Evolutionary conservation across 2,888 invertebrate species (phyloP).

Genomic region (Cerastis rubricosa): DNA sequence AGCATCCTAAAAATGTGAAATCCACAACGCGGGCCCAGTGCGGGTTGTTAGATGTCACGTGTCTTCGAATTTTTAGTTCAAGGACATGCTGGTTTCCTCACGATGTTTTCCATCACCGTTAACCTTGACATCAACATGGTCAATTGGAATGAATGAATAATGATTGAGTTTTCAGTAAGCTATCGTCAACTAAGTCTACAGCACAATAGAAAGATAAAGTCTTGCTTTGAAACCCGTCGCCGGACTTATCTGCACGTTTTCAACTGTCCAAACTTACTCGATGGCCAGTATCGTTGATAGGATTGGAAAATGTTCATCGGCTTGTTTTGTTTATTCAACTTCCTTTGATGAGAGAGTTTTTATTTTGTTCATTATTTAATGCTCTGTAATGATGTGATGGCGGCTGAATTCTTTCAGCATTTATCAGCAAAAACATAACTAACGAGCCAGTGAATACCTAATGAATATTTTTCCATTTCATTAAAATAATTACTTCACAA

Average conservation of each 20-base stretch:
- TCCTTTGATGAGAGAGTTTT: slow-evolving; percentile 6
- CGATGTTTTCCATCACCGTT: too few relatives aligned
- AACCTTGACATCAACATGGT: too few relatives aligned
- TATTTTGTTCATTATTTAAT: background rate
- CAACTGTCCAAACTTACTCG: slow-evolving; percentile 62
- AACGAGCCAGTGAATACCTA: background rate
- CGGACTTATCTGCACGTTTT: slow-evolving; percentile 58
- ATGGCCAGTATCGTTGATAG: slow-evolving; percentile 31
- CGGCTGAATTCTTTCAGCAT: too few relatives aligned
- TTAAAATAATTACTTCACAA: background rate
- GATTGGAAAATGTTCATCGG: slow-evolving; percentile 54
- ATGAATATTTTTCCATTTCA: background rate
- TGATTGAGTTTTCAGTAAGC: background rate
- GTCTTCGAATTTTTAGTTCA: too few relatives aligned
- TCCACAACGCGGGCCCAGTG: too few relatives aligned
- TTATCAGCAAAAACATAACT: too few relatives aligned
- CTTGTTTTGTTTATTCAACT: slow-evolving; percentile 34
- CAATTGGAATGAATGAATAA: background rate
- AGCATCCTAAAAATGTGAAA: too few relatives aligned
- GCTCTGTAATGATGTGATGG: background rate
- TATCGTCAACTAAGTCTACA: background rate
- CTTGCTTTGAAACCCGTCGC: slow-evolving; percentile 46
- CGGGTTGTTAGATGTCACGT: too few relatives aligned
- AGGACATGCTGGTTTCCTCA: too few relatives aligned
- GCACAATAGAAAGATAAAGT: slow-evolving; percentile 53